Evolutionary conservation across 1,140 invertebrate species (phyloP).

Genomic region (Dendroctonus ponderosae): DNA sequence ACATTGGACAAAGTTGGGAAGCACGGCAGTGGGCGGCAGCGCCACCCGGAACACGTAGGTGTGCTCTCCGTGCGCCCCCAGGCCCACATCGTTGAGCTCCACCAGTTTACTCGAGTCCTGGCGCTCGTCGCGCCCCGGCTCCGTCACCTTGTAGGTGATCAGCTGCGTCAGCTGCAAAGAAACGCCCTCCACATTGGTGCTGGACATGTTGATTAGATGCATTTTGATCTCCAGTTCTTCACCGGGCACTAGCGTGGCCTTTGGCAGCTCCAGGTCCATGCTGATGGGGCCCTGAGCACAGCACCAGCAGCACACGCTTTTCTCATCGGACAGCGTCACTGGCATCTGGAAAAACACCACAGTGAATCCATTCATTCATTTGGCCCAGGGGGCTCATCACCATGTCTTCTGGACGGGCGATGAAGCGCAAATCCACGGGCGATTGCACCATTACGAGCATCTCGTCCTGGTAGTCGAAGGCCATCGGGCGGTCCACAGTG

Average conservation of each 20-base stretch:
- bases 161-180: conserved; percentile 35
- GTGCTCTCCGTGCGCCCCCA: conserved; percentile 38
- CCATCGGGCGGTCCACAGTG: conserved; percentile 39
- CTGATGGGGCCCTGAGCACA: conserved; percentile 36
- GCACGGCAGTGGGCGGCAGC: conserved; percentile 22
- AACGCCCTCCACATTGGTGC: conserved; percentile 31
- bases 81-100: conserved; percentile 33
- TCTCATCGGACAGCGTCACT: conserved; percentile 34
- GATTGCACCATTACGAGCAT: conserved; percentile 33
- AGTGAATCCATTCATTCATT: background rate
- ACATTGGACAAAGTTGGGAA: conserved; percentile 38
- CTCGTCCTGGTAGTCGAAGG: conserved; percentile 38
- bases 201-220: conserved; percentile 35
- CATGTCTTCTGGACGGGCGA: conserved; percentile 30
- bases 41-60: conserved; percentile 32
- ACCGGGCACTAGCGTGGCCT: conserved; percentile 32
- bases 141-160: conserved; percentile 30
- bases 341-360: conserved; percentile 26
- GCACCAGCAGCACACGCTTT: conserved; percentile 37
- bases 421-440: conserved; percentile 36
- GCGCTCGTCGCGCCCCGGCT: conserved; percentile 29
- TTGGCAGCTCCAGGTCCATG: conserved; percentile 34
- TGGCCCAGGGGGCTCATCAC: conserved; percentile 11
- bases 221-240: conserved; percentile 32
- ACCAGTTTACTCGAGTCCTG: conserved; percentile 16